Conservation (phyloP, 2,113 vertebrate genomes). For the Cyanistes caeruleus region DNA sequence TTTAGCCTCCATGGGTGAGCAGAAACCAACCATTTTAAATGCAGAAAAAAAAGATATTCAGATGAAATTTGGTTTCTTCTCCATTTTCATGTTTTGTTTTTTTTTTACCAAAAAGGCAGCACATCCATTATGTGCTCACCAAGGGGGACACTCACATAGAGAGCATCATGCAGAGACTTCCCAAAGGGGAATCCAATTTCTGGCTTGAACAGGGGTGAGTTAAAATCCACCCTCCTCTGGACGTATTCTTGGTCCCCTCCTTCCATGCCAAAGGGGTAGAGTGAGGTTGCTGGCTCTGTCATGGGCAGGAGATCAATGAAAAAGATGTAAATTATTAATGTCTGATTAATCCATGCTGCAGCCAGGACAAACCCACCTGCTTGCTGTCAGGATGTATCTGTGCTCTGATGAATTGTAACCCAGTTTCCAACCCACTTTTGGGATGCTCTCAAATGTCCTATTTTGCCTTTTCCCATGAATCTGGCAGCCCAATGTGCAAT, state of each 20-base stretch:
- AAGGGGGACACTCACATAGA: conserved; percentile 69
- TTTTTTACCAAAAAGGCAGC: neutral
- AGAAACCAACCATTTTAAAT: neutral
- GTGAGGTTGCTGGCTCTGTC: neutral
- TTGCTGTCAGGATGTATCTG: neutral
- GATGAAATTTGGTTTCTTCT: neutral
- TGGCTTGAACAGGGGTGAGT: conserved; percentile 67
- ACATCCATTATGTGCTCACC: neutral
- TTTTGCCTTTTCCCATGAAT: neutral
- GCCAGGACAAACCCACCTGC: neutral
- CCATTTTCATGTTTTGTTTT: neutral
- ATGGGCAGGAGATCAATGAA: neutral
- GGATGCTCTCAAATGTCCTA: neutral
- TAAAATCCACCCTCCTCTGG: conserved; percentile 63
- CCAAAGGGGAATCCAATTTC: conserved; percentile 76
- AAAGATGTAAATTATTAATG: neutral
- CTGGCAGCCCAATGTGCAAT: neutral
- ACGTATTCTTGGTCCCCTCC: conserved; percentile 23
- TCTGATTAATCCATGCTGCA: neutral
- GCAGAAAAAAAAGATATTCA: neutral
- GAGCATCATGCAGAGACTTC: conserved; percentile 47
- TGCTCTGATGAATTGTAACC: neutral
- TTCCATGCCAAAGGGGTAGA: conserved; percentile 51
- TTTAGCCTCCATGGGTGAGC: neutral
- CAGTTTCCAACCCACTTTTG: neutral